A percentile compares a stretch with the other conserved stretches of the same genome.
Conservation (phyloP, 2,797 vertebrate genomes). For the Linurgus olivaceus region DNA sequence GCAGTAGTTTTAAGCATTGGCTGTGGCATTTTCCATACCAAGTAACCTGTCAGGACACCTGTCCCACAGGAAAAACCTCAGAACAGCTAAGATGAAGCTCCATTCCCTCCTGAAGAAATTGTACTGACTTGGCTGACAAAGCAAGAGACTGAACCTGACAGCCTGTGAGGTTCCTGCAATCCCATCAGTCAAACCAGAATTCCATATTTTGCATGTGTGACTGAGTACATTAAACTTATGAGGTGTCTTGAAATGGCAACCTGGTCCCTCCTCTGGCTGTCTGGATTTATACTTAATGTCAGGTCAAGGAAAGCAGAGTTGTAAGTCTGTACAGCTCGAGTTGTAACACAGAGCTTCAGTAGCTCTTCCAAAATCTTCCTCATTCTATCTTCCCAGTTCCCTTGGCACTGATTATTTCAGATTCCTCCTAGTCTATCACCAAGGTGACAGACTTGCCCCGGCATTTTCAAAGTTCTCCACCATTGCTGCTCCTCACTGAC, state of each 20-base stretch:
- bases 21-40: not conserved
- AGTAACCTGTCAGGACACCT: not conserved
- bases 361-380: constrained; percentile 10
- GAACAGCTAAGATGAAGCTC: not conserved
- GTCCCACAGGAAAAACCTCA: not conserved
- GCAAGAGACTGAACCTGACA: not conserved
- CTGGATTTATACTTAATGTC: constrained; percentile 46
- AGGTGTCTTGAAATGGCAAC: constrained; percentile 2
- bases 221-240: not conserved
- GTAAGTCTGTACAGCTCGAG: not conserved
- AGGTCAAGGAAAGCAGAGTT: constrained; percentile 40
- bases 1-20: not conserved
- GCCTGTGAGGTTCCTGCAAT: not conserved
- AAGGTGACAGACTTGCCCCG: not conserved
- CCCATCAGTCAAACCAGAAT: not conserved
- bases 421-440: constrained; percentile 22
- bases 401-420: not conserved
- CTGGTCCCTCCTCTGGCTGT: not conserved
- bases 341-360: not conserved
- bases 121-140: not conserved
- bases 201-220: not conserved
- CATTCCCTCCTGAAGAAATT: not conserved
- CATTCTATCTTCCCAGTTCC: not conserved
- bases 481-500: not conserved
- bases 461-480: not conserved